Evolutionary conservation across 2,113 vertebrate species (phyloP).

Genomic region (Boleophthalmus pectinirostris): DNA sequence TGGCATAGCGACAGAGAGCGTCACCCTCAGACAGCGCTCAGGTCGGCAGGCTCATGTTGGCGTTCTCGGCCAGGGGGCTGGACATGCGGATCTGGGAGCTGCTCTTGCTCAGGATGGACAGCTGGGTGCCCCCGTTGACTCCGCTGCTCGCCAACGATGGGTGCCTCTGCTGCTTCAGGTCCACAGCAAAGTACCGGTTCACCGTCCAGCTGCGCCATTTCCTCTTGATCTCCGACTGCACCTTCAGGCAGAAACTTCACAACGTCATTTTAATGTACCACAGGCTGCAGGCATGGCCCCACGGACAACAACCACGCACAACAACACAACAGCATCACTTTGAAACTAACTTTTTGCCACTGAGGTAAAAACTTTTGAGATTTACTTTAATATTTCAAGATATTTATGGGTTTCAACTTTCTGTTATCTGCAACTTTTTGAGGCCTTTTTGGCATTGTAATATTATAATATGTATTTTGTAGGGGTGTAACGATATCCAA

Average conservation of each 20-base stretch:
- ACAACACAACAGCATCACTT: neutral
- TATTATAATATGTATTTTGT: no score
- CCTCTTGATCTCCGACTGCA: conserved; percentile 99
- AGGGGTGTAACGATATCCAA: no score
- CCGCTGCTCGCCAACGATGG: conserved; percentile 98
- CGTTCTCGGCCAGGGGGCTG: conserved; percentile 91
- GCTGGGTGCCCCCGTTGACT: conserved; percentile 96
- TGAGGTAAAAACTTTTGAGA: no score
- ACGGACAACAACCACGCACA: conserved; percentile 16
- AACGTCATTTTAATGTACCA: conserved; percentile 86
- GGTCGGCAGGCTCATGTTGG: conserved; percentile 86
- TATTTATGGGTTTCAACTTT: no score
- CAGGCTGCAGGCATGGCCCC: conserved; percentile 62
- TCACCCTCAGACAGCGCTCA: conserved; percentile 71
- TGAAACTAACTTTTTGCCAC: neutral
- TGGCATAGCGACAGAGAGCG: conserved; percentile 20
- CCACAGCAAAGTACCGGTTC: conserved; percentile 99
- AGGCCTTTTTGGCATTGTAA: no score
- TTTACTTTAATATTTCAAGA: no score
- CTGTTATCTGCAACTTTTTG: no score
- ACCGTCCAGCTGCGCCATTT: conserved; percentile 99
- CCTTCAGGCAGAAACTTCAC: conserved; percentile 93
- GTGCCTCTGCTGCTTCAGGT: conserved; percentile 98
- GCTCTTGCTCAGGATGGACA: conserved; percentile 99
- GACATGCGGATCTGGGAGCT: conserved; percentile 99